These are phyloP conservation scores for Potorous gilbertii DNA, from an alignment of 2,797 vertebrate species.

Conservation along the genomic window DNA sequence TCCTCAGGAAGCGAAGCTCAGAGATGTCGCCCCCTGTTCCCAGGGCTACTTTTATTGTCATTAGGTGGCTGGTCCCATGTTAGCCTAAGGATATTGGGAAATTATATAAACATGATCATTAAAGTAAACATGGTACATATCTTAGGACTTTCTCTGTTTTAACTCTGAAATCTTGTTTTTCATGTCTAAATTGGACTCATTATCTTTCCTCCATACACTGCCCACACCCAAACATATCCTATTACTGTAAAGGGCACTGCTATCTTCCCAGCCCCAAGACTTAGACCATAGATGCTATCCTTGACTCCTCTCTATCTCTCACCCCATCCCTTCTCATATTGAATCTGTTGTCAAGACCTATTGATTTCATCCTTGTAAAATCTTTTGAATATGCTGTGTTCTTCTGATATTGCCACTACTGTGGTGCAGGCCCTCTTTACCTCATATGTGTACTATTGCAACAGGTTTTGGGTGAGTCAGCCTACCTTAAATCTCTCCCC, in stretches of 20 bases:
- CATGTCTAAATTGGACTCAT: background rate
- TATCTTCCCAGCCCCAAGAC: background rate
- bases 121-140: background rate
- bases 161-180: background rate
- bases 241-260: background rate
- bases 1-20: background rate
- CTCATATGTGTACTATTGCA: background rate
- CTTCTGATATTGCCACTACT: background rate
- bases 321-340: background rate
- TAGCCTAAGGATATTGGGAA: background rate
- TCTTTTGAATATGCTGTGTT: background rate
- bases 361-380: background rate
- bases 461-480: background rate
- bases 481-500: background rate
- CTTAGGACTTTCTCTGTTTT: background rate
- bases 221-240: background rate
- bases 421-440: background rate
- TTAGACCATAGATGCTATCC: background rate
- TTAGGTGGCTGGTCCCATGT: background rate
- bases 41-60: background rate
- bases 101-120: background rate
- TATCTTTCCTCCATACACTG: background rate
- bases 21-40: background rate
- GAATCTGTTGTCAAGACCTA: background rate
- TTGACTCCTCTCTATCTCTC: background rate